Percentiles rank a stretch among this genome's conserved stretches.
Evolutionary conservation across 2,797 vertebrate genomes (phyloP).

Genomic region (Amphiprion clarkii): DNA sequence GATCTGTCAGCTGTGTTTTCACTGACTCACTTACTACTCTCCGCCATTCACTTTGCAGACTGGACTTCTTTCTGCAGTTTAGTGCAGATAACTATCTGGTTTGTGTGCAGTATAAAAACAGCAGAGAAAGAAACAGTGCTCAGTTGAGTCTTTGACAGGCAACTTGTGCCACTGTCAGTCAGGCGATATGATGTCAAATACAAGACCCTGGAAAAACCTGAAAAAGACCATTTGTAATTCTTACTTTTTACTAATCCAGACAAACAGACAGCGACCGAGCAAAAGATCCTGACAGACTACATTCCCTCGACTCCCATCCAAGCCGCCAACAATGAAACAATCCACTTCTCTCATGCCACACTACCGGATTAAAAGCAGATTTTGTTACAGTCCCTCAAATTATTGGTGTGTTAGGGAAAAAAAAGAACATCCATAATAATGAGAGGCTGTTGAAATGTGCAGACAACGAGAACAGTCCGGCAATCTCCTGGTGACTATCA

Average conservation of each 20-base stretch:
- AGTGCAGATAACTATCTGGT: constrained; percentile 43
- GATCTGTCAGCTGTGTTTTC: constrained; percentile 48
- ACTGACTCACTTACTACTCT: constrained; percentile 14
- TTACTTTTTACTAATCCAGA: constrained; percentile 2
- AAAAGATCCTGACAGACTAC: constrained; percentile 59
- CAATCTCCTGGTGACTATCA: constrained; percentile 48
- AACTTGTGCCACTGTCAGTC: not conserved
- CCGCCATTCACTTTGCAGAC: constrained; percentile 36
- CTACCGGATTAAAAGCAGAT: constrained; percentile 56
- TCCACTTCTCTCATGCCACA: constrained; percentile 31
- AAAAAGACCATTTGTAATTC: not conserved
- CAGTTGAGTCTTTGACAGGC: not conserved
- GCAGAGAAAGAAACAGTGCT: constrained; percentile 16
- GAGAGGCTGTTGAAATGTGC: constrained; percentile 78
- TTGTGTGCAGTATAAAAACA: constrained; percentile 40
- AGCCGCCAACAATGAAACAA: constrained; percentile 38
- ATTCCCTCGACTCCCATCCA: constrained; percentile 55
- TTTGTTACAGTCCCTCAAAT: constrained; percentile 67
- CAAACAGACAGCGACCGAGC: constrained; percentile 13
- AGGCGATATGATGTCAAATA: constrained; percentile 5
- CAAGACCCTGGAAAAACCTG: not conserved
- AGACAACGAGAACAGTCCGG: constrained; percentile 40
- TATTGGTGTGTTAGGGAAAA: constrained; percentile 43
- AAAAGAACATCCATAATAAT: constrained; percentile 73
- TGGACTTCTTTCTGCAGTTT: constrained; percentile 25